phyloP scores from a whole-genome alignment of 2,888 invertebrate genomes.

The Macrophya annulata region DNA sequence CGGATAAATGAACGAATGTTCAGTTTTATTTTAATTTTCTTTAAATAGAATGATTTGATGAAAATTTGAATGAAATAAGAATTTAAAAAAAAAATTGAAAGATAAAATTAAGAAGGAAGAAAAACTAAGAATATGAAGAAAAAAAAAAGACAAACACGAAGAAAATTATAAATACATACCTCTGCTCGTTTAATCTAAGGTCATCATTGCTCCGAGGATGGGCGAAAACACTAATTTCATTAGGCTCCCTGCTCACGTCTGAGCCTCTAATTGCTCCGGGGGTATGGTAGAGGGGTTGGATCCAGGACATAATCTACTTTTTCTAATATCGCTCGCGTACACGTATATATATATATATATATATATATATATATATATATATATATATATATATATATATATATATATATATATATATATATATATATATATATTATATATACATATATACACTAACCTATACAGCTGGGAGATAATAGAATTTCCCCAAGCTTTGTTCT shows the following conservation, averaged over 20 bases:
- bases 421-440: too few species aligned
- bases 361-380: not conserved
- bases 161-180: not conserved
- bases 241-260: constrained; percentile 55
- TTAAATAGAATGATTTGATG: too few species aligned
- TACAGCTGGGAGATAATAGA: constrained; percentile 44
- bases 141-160: not conserved
- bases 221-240: constrained; percentile 55
- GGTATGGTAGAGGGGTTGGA: constrained; percentile 26
- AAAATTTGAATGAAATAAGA: too few species aligned
- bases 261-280: constrained; percentile 54
- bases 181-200: constrained; percentile 11
- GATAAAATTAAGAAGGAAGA: not conserved
- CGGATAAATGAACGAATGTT: too few species aligned
- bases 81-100: not conserved
- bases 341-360: not conserved
- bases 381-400: too few species aligned
- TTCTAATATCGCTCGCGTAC: constrained; percentile 46
- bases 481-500: constrained; percentile 40
- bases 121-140: too few species aligned
- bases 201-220: constrained; percentile 27
- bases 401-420: too few species aligned
- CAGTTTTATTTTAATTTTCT: too few species aligned
- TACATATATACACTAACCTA: too few species aligned
- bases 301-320: constrained; percentile 61